Evolutionary conservation across 2,888 invertebrate species (phyloP).

Genomic region (Drosophila glabriapex): DNA sequence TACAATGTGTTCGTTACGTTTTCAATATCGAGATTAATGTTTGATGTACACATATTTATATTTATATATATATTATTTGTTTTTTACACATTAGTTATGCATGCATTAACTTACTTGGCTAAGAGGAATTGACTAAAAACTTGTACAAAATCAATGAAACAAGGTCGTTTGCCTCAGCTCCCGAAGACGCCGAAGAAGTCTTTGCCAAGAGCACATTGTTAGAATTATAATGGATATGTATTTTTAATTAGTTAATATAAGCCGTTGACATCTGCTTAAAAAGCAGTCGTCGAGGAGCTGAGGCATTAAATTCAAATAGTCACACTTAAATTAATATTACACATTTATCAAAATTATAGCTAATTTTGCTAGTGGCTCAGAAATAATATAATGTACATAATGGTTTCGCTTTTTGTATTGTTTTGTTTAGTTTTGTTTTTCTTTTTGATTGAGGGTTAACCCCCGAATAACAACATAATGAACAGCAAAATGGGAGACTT

Average conservation of each 20-base stretch:
- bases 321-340: constrained; percentile 56
- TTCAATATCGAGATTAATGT: constrained; percentile 68
- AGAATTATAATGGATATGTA: constrained; percentile 48
- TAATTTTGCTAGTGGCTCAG: constrained; percentile 30
- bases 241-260: constrained; percentile 24
- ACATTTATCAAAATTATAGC: constrained; percentile 43
- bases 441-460: constrained; percentile 36
- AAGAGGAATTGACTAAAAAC: constrained; percentile 55
- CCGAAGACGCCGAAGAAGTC: constrained; percentile 8
- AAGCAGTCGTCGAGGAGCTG: neutral
- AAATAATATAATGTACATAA: constrained; percentile 56
- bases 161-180: constrained; percentile 34
- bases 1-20: constrained; percentile 26
- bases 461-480: constrained; percentile 79
- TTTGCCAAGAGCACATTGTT: constrained; percentile 21
- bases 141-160: constrained; percentile 57
- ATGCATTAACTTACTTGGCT: constrained; percentile 48
- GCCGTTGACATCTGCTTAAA: constrained; percentile 14
- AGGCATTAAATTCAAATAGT: constrained; percentile 60
- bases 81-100: constrained; percentile 26
- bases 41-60: constrained; percentile 21
- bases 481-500: constrained; percentile 49
- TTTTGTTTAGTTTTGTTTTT: constrained; percentile 11
- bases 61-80: neutral
- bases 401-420: neutral